Conservation (phyloP, 2,113 vertebrate species). For the Silurus asotus region DNA sequence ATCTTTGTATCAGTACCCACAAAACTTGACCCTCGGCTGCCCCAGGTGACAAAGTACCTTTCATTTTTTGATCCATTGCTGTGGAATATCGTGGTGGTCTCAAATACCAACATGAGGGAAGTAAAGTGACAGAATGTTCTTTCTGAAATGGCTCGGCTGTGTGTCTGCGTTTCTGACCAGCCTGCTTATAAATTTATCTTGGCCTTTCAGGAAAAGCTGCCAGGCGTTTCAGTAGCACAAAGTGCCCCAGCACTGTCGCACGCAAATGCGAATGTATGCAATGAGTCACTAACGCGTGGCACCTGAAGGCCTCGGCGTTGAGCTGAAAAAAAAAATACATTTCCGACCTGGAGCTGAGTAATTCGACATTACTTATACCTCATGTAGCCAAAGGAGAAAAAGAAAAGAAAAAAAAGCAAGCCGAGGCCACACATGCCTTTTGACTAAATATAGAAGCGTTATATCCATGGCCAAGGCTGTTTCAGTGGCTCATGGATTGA, state of each 20-base stretch:
- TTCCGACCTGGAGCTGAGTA: conserved; percentile 14
- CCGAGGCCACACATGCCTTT: conserved; percentile 24
- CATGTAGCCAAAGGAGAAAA: neutral
- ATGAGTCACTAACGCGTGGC: conserved; percentile 33
- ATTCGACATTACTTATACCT: conserved; percentile 7
- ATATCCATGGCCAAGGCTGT: conserved; percentile 43
- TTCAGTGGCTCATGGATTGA: conserved; percentile 57
- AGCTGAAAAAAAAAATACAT: neutral
- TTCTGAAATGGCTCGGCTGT: neutral
- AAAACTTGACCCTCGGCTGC: neutral
- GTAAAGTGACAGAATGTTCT: neutral
- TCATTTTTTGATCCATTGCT: neutral
- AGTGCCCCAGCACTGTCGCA: conserved; percentile 10
- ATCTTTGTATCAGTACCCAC: neutral
- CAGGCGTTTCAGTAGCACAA: conserved; percentile 12
- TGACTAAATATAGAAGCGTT: conserved; percentile 40
- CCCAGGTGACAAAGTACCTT: neutral
- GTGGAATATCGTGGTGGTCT: neutral
- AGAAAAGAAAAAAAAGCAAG: neutral
- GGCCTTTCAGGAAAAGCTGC: neutral
- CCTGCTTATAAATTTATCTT: neutral
- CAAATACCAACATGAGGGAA: neutral
- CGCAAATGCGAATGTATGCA: conserved; percentile 23
- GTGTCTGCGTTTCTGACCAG: neutral
- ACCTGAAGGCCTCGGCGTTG: conserved; percentile 12